phyloP scores from a whole-genome alignment of 2,888 invertebrate species.

The Hirudinaria manillensis region DNA sequence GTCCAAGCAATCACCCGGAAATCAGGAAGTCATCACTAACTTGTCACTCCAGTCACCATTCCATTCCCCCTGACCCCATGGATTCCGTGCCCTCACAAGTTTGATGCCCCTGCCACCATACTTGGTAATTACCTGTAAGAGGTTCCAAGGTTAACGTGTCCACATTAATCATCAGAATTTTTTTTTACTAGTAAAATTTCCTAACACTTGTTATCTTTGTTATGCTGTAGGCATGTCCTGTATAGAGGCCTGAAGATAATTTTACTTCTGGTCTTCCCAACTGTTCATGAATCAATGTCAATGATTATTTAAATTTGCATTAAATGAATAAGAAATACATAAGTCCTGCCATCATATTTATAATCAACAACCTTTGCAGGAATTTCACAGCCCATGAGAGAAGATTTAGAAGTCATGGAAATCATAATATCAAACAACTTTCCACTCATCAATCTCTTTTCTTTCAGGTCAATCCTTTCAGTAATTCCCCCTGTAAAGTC shows the following conservation, averaged over 20 bases:
- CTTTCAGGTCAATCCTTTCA: conserved; percentile 52
- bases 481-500: conserved; percentile 57
- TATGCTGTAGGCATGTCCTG: conserved; percentile 40
- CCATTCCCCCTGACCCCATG: conserved; percentile 41
- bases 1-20: no score
- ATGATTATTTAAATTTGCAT: background rate
- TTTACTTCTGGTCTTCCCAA: background rate
- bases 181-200: background rate
- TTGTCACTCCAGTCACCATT: conserved; percentile 41
- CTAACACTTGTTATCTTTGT: conserved; percentile 58
- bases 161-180: no score
- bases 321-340: background rate
- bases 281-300: no score
- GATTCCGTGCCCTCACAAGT: conserved; percentile 39
- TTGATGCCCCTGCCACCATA: conserved; percentile 35
- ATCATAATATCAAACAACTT: conserved; percentile 22
- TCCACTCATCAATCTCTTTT: conserved; percentile 5
- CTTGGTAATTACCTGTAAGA: conserved; percentile 48
- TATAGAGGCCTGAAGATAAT: conserved; percentile 35
- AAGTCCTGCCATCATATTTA: background rate
- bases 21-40: no score
- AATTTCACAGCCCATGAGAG: conserved; percentile 31
- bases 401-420: background rate
- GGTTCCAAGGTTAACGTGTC: background rate
- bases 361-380: conserved; percentile 10